Evolutionary conservation across 2,113 vertebrate species (phyloP).

Genomic region (Meles meles): DNA sequence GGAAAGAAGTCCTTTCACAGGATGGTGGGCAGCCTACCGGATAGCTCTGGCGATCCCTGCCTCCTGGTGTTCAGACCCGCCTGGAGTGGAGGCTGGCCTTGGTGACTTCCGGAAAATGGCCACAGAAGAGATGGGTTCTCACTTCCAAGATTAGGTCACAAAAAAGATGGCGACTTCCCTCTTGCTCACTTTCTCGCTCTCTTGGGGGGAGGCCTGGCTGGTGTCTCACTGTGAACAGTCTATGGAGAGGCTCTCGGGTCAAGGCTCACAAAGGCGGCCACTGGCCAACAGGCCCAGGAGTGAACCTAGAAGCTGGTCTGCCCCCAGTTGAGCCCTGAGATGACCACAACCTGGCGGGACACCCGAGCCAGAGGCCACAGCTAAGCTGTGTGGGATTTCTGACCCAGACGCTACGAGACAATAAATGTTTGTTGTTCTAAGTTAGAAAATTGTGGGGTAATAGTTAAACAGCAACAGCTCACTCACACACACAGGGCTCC

Average conservation of each 20-base stretch:
- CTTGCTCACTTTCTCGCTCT: background rate
- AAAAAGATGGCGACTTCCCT: background rate
- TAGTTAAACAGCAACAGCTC: background rate
- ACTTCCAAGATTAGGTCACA: background rate
- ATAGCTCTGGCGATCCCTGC: background rate
- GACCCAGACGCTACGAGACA: background rate
- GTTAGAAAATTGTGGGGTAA: background rate
- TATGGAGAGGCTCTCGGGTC: background rate
- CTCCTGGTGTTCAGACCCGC: background rate
- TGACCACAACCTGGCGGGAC: background rate
- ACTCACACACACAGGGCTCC: background rate
- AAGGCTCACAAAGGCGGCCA: background rate
- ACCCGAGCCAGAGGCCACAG: background rate
- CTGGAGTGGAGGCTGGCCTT: background rate
- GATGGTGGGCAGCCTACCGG: accelerated
- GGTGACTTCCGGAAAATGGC: background rate
- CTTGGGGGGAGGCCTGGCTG: background rate
- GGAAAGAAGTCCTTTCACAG: background rate
- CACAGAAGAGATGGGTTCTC: too few relatives aligned
- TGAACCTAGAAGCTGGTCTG: background rate
- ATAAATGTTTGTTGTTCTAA: background rate
- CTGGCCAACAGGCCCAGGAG: background rate
- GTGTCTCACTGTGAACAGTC: background rate
- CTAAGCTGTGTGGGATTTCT: background rate
- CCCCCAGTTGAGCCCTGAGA: background rate